A percentile compares a stretch with the other conserved stretches of the same genome.
Conservation (phyloP, 1,140 invertebrate species). For the Philopotamus ludificatus region DNA sequence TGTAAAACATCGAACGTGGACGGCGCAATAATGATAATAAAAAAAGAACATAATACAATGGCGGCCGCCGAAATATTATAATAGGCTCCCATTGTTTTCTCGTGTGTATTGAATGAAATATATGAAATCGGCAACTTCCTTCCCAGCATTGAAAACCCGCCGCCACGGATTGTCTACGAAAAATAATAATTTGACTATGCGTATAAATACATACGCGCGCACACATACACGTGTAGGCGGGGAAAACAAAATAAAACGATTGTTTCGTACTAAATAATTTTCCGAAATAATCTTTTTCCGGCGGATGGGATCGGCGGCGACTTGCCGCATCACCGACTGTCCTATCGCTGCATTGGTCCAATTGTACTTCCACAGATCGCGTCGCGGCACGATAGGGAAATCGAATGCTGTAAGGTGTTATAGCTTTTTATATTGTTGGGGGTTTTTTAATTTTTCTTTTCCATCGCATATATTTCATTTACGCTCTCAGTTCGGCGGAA, state of each 20-base stretch:
- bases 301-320: slow-evolving; percentile 26
- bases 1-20: background rate
- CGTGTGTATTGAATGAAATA: background rate
- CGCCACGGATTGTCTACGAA: slow-evolving; percentile 14
- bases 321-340: slow-evolving; percentile 24
- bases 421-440: no score
- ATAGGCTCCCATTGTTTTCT: slow-evolving; percentile 9
- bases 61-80: slow-evolving; percentile 3
- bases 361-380: no score
- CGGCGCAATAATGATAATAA: background rate
- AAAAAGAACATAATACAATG: background rate
- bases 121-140: slow-evolving; percentile 26
- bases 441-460: no score
- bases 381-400: no score
- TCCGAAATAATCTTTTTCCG: slow-evolving; percentile 33
- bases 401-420: no score
- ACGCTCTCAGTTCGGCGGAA: no score
- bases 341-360: no score
- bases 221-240: background rate
- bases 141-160: slow-evolving; percentile 17
- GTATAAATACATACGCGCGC: background rate
- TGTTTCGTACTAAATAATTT: slow-evolving; percentile 30
- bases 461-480: no score
- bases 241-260: slow-evolving; percentile 23
- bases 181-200: slow-evolving; percentile 11